Base-by-base conservation (phyloP, 1,140 invertebrate species). In the Drosophila pseudoobscura region DNA sequence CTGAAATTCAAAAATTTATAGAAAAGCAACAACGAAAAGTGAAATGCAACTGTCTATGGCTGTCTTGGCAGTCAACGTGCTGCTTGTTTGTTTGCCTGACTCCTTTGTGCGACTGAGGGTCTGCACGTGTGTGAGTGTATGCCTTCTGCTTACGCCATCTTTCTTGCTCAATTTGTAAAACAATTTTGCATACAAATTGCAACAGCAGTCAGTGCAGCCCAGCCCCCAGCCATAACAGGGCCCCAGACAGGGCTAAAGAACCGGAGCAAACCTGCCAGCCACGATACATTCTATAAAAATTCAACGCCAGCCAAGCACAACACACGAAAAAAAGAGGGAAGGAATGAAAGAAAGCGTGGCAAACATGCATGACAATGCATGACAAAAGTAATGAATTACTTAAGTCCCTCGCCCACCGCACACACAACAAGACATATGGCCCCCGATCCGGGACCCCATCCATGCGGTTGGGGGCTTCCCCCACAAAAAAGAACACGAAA, bases 181-280 rank as follows among this genome's bases (percentile, higher is more conserved):
- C 82, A 87, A 87, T 87, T 87, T 87, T 87, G 82, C 83, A 88
- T 87, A 88, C 83, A 88, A 87, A 87, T 87, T 87, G 83, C 83
- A 87, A 88, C 83, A 88, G 83, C 83, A 77, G 56, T 60, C 44
- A 41, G 29, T 44, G 43, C 11, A 35, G 45, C 45, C 9, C 56
- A 20, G 20, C 20, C 1, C 20, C 20, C 1, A 20, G 20, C 20
- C 20, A 1, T 2, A 20, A 20, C 20, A 20, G 20, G 20, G 20
- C 71, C 69, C 63, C 77, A 78, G 64, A 78, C 74, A 79, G 43
- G 62, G 57, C 74, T 74, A 61, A 56, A 77, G 57, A 39, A 39
- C 35, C 65, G 61, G 35, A 54, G 62, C 69, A 50, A 39, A 74
- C 70, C 72, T 79, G 53, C 49, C 45, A 57, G 69, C 60, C 60